Evolutionary conservation across 2,113 vertebrate genomes (phyloP).

Genomic region (Colossoma macropomum): DNA sequence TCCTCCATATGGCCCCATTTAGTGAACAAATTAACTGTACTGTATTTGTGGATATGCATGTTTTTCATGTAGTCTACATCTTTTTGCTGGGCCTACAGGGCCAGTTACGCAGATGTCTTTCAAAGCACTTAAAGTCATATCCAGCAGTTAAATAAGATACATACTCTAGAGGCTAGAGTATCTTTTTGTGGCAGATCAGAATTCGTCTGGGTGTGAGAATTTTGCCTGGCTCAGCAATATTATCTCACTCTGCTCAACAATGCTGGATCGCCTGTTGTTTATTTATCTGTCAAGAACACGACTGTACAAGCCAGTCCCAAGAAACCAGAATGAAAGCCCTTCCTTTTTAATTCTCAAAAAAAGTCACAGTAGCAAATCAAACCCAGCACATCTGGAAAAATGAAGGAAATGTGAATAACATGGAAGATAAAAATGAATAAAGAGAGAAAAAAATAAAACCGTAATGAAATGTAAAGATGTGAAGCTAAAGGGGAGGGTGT

Average conservation of each 20-base stretch:
- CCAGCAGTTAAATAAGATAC: constrained; percentile 8
- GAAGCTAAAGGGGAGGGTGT: constrained; percentile 39
- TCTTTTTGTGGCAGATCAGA: constrained; percentile 41
- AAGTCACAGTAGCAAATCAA: constrained; percentile 60
- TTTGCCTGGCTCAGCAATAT: constrained; percentile 58
- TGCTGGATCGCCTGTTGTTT: constrained; percentile 55
- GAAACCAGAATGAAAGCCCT: constrained; percentile 49
- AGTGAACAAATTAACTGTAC: background rate
- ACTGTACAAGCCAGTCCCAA: constrained; percentile 45
- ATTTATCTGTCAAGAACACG: constrained; percentile 58
- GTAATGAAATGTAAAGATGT: constrained; percentile 64
- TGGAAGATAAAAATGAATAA: constrained; percentile 66
- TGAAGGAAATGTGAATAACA: constrained; percentile 66
- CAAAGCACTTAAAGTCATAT: background rate
- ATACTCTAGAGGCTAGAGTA: constrained; percentile 24
- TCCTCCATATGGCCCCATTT: background rate
- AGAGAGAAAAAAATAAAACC: constrained; percentile 49
- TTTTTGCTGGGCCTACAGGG: constrained; percentile 1
- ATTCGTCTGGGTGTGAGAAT: constrained; percentile 51
- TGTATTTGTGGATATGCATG: background rate
- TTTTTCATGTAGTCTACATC: background rate
- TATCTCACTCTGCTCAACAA: constrained; percentile 57
- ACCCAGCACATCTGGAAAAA: constrained; percentile 58
- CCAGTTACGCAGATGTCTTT: background rate
- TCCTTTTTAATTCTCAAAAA: constrained; percentile 51